These are phyloP conservation scores for Corapipo altera DNA, from an alignment of 2,113 vertebrate species.

Conservation along the genomic window DNA sequence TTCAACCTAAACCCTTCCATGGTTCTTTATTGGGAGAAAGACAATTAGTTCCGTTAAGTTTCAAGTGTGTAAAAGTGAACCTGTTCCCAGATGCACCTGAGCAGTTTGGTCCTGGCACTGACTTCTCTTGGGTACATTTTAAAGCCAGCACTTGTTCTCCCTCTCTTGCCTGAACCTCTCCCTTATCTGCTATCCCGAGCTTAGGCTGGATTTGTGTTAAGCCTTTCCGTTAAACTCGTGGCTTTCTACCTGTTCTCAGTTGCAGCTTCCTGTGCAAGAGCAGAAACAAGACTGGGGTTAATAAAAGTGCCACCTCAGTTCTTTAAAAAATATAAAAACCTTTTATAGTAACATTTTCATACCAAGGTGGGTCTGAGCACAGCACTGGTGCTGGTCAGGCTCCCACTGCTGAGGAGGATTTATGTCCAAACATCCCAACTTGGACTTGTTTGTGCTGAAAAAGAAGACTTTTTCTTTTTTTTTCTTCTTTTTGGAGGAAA, in stretches of 20 bases:
- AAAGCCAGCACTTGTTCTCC: neutral
- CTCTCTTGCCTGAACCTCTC: neutral
- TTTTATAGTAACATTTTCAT: neutral
- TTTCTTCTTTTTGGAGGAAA: no score
- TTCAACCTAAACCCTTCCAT: neutral
- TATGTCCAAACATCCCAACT: neutral
- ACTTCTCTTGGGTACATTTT: neutral
- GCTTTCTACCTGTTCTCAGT: neutral
- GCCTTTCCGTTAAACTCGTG: neutral
- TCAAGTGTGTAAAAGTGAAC: neutral
- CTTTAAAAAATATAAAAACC: accelerated
- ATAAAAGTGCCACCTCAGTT: neutral
- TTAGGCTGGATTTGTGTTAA: neutral
- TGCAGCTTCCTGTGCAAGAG: neutral
- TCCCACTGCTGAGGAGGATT: neutral
- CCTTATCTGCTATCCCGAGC: neutral
- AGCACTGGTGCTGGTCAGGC: neutral
- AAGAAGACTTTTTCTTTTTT: accelerated
- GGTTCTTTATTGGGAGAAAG: neutral
- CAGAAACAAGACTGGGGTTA: neutral
- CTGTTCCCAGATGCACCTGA: neutral
- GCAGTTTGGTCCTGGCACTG: neutral
- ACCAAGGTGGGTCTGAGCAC: neutral
- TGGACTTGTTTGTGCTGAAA: neutral
- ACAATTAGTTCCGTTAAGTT: neutral